Evolutionary conservation across 2,113 vertebrate genomes (phyloP).

Genomic region (Vicugna pacos): DNA sequence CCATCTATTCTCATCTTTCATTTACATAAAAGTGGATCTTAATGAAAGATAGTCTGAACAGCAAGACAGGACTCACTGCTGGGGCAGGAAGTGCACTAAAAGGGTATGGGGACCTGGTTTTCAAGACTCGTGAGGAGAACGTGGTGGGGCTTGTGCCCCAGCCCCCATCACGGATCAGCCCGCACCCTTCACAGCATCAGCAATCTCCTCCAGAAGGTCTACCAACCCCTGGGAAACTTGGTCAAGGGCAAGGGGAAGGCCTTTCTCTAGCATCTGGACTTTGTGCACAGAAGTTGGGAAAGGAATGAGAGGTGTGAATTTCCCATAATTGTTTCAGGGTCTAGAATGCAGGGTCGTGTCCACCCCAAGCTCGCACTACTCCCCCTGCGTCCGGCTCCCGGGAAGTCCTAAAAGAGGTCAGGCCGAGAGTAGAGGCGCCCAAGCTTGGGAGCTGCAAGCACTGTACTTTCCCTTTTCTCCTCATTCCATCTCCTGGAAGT

Average conservation of each 20-base stretch:
- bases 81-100: neutral
- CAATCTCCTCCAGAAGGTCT: neutral
- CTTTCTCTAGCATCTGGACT: neutral
- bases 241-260: neutral
- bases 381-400: neutral
- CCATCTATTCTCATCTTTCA: neutral
- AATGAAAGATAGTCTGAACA: neutral
- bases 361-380: neutral
- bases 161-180: neutral
- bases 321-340: neutral
- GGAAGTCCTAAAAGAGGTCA: neutral
- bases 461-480: neutral
- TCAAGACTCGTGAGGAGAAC: neutral
- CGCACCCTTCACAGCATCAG: neutral
- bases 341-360: neutral
- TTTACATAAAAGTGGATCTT: neutral
- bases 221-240: neutral
- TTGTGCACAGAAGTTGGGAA: neutral
- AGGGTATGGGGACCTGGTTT: neutral
- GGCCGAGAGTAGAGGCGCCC: no score
- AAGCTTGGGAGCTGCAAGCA: neutral
- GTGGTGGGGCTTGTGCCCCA: no score
- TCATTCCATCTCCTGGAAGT: neutral
- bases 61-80: neutral
- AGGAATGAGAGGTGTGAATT: neutral